phyloP scores from a whole-genome alignment of 2,113 vertebrate genomes.

The Ranitomeya variabilis region DNA sequence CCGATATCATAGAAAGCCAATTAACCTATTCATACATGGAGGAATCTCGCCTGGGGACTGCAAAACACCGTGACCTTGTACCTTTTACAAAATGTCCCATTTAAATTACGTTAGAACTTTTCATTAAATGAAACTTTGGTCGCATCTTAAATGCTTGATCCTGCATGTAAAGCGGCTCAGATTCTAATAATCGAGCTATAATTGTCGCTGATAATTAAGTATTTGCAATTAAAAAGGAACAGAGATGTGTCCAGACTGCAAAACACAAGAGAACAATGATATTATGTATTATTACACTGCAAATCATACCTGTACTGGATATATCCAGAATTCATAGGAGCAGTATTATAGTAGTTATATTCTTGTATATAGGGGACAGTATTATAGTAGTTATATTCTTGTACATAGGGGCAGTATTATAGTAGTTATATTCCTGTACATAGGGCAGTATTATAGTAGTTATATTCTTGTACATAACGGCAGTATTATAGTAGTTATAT shows the following conservation, averaged over 20 bases:
- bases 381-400: no score
- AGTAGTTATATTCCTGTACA: background rate
- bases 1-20: no score
- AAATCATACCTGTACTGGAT: no score
- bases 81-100: no score
- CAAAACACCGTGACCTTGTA: no score
- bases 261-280: background rate
- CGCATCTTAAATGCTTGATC: background rate
- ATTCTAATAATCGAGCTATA: slow-evolving; percentile 4
- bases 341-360: background rate
- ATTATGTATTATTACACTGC: background rate
- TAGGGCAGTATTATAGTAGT: no score
- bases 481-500: slow-evolving; percentile 16
- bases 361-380: background rate
- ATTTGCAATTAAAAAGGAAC: background rate
- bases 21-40: no score
- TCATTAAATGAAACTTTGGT: background rate
- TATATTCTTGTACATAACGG: background rate
- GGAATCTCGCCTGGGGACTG: no score
- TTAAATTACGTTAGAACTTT: background rate
- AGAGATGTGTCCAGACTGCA: background rate
- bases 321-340: no score
- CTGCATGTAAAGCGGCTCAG: background rate
- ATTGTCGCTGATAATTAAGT: slow-evolving; percentile 1
- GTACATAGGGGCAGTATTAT: background rate